Conservation (phyloP, 2,113 vertebrate species). For the Oncorhynchus mykiss region DNA sequence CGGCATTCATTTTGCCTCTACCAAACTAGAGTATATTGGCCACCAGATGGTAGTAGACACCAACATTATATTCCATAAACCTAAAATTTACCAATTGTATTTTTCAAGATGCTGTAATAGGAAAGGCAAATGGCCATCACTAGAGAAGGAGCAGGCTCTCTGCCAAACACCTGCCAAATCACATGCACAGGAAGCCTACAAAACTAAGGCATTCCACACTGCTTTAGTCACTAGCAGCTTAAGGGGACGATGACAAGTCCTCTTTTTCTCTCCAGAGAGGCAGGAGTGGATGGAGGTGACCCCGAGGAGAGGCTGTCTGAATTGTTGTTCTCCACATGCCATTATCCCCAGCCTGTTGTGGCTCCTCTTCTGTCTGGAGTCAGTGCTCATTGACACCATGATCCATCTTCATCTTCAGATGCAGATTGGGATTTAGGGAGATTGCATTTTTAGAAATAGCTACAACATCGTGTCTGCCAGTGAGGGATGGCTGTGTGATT, state of each 20-base stretch:
- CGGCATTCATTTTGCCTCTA: too few species aligned
- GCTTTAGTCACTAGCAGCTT: background rate
- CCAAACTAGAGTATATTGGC: background rate
- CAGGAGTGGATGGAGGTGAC: too few species aligned
- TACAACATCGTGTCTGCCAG: background rate
- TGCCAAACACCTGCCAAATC: background rate
- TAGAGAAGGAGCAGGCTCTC: background rate
- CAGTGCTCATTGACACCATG: background rate
- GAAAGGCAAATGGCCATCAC: background rate
- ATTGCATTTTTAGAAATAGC: background rate
- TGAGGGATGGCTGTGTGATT: slow-evolving; percentile 11
- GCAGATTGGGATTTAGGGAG: slow-evolving; percentile 7
- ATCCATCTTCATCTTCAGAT: slow-evolving; percentile 1
- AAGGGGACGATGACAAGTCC: too few species aligned
- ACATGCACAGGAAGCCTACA: too few species aligned
- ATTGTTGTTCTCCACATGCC: too few species aligned
- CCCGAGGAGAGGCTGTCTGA: too few species aligned
- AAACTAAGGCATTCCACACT: too few species aligned
- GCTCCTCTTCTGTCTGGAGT: background rate
- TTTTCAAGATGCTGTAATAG: too few species aligned
- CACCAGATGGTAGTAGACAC: slow-evolving; percentile 43
- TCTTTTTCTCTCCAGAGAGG: too few species aligned
- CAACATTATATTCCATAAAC: background rate
- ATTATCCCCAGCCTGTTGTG: background rate
- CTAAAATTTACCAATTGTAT: background rate